Percentiles rank a stretch among this genome's conserved stretches.
These are phyloP conservation scores for Drosophila nebulosa DNA, from an alignment of 1,140 invertebrate species.

Conservation along the genomic window DNA sequence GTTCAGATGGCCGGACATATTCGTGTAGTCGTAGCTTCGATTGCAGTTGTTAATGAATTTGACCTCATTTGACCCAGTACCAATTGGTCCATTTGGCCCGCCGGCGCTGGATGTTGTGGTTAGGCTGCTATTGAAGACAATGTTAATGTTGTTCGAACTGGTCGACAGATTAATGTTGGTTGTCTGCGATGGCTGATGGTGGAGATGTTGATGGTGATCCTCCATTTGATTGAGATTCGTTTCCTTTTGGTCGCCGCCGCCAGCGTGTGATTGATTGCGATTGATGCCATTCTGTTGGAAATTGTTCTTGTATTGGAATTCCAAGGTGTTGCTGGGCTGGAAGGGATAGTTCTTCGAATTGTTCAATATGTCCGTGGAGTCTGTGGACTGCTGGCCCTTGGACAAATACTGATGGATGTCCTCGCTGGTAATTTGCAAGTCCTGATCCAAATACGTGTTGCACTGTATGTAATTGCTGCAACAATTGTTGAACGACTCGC, in stretches of 20 bases:
- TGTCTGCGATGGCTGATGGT: slow-evolving; percentile 13
- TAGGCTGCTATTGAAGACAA: slow-evolving; percentile 62
- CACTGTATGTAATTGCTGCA: slow-evolving; percentile 80
- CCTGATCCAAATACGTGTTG: slow-evolving; percentile 78
- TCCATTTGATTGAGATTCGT: slow-evolving; percentile 71
- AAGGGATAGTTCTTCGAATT: slow-evolving; percentile 80
- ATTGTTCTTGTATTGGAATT: slow-evolving; percentile 80
- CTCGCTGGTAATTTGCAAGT: slow-evolving; percentile 79
- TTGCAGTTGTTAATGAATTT: slow-evolving; percentile 78
- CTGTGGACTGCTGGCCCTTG: slow-evolving; percentile 57
- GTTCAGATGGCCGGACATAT: slow-evolving; percentile 74
- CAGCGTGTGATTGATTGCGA: too few relatives aligned
- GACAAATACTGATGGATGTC: slow-evolving; percentile 79
- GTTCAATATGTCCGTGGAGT: slow-evolving; percentile 59
- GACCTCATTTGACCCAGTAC: slow-evolving; percentile 73
- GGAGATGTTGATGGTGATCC: not conserved
- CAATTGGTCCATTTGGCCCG: too few relatives aligned
- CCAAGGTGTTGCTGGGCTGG: slow-evolving; percentile 74
- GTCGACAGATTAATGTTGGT: slow-evolving; percentile 78
- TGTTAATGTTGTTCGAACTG: slow-evolving; percentile 79
- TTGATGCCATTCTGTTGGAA: slow-evolving; percentile 61
- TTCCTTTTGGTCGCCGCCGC: slow-evolving; percentile 72
- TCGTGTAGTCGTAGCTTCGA: slow-evolving; percentile 77
- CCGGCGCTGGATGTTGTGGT: not conserved
- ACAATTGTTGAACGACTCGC: slow-evolving; percentile 74